Evolutionary conservation across 2,888 invertebrate genomes (phyloP).

Genomic region (Junonia oenone): DNA sequence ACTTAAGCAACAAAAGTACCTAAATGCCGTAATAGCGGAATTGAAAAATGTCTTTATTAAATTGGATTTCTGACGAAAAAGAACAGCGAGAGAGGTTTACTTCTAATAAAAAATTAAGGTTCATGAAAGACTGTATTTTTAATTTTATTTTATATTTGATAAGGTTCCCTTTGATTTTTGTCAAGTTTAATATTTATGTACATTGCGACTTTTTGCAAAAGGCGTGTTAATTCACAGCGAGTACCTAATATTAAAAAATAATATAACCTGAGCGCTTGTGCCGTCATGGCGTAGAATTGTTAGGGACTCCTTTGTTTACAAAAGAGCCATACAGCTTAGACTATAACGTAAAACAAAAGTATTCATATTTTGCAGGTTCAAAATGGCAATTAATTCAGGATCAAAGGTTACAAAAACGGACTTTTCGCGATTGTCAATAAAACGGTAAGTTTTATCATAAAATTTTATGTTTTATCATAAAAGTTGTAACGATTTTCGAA

Average conservation of each 20-base stretch:
- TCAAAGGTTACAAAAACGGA: no score
- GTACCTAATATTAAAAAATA: no score
- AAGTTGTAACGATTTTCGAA: no score
- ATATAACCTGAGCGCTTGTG: no score
- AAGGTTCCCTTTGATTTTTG: not conserved
- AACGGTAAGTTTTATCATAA: no score
- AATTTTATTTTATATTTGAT: not conserved
- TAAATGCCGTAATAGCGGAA: not conserved
- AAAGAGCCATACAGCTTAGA: no score
- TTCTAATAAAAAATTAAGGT: not conserved
- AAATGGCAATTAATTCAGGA: no score
- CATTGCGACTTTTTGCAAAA: not conserved
- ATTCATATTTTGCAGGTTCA: no score
- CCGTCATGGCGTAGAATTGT: not conserved
- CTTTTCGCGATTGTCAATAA: no score
- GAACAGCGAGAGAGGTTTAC: not conserved
- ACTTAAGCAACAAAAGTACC: not conserved
- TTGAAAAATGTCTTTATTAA: not conserved
- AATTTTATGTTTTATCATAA: no score
- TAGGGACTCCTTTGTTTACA: no score
- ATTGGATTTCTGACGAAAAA: not conserved
- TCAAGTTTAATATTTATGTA: not conserved
- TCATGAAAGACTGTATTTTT: not conserved
- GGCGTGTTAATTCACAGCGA: not conserved
- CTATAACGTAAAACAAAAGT: no score